These are phyloP conservation scores for Platycnemis pennipes DNA, from an alignment of 2,888 invertebrate genomes.

Conservation along the genomic window DNA sequence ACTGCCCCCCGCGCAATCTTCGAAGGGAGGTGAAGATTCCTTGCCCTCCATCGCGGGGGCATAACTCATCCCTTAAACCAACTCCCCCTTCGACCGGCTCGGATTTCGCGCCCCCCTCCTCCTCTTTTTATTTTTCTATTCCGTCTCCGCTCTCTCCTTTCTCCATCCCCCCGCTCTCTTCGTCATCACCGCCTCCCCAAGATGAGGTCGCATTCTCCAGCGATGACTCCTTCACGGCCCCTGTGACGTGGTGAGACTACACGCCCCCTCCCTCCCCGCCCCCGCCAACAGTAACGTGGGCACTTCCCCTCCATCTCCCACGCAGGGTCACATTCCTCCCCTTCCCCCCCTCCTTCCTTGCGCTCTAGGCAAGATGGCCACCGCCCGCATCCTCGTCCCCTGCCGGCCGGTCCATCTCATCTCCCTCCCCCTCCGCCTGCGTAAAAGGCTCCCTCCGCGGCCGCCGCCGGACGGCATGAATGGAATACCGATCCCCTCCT, in stretches of 20 bases:
- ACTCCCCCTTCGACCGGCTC: background rate
- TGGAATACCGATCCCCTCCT: slow-evolving; percentile 13
- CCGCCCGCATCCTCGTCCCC: background rate
- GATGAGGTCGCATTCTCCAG: slow-evolving; percentile 2
- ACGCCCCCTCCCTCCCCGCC: too few relatives aligned
- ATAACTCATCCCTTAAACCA: too few relatives aligned
- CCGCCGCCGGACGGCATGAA: background rate
- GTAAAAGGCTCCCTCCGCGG: background rate
- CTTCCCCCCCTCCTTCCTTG: background rate
- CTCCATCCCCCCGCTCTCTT: background rate
- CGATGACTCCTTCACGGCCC: background rate
- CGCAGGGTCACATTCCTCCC: background rate
- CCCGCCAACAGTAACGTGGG: too few relatives aligned
- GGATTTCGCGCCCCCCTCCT: background rate
- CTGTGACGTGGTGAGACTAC: background rate
- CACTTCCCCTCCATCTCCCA: too few relatives aligned
- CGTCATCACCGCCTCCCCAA: slow-evolving; percentile 1
- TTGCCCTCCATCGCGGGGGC: too few relatives aligned
- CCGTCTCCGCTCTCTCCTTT: background rate
- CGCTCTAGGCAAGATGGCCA: background rate
- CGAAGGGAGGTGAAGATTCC: too few relatives aligned
- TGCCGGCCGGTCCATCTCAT: background rate
- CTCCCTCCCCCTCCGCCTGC: background rate
- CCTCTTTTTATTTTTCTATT: too few relatives aligned
- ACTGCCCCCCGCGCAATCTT: too few relatives aligned